These are phyloP conservation scores for Pelobates fuscus DNA, from an alignment of 2,113 vertebrate genomes.

Conservation along the genomic window DNA sequence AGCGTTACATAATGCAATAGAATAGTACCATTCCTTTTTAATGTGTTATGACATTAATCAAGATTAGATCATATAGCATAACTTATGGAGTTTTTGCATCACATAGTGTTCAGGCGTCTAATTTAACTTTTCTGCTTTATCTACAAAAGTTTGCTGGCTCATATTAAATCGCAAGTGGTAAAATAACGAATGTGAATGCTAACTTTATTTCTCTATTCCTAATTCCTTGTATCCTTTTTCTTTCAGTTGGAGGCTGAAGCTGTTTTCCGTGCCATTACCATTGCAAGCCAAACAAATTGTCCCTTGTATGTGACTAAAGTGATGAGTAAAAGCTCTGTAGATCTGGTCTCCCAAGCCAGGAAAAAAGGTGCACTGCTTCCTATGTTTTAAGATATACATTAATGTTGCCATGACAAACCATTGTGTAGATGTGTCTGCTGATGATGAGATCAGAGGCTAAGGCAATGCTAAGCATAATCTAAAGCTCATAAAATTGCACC, in stretches of 20 bases:
- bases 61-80: no score
- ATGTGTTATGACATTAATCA: no score
- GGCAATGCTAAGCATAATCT: not conserved
- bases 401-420: not conserved
- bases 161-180: no score
- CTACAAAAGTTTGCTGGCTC: no score
- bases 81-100: no score
- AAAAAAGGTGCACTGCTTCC: conserved; percentile 80
- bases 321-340: conserved; percentile 97
- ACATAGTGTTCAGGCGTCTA: no score
- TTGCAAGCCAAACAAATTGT: conserved; percentile 97
- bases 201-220: no score
- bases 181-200: no score
- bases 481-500: not conserved
- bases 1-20: no score
- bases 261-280: conserved; percentile 93
- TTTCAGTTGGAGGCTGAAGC: conserved; percentile 94
- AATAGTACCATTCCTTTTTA: no score
- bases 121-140: no score
- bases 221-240: not conserved
- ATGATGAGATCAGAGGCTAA: not conserved
- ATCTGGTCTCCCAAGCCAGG: conserved; percentile 95
- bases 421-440: not conserved
- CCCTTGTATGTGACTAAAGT: conserved; percentile 95
- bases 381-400: not conserved